These are phyloP conservation scores for Poecile atricapillus DNA, from an alignment of 2,113 vertebrate species.

Conservation along the genomic window DNA sequence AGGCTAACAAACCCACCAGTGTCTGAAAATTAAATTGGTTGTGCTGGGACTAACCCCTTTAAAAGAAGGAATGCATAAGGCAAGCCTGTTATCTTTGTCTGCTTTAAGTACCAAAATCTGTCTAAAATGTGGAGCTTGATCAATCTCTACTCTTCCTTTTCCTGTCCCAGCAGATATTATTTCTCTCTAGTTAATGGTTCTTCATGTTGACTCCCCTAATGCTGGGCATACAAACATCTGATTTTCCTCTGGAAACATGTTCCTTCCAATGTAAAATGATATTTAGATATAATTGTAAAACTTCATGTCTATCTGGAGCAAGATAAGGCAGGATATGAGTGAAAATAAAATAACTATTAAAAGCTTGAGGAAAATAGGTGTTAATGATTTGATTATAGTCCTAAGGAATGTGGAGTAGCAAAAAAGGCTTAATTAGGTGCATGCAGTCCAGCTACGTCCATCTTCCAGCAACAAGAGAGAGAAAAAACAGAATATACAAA, in stretches of 20 bases:
- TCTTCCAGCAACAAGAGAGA: not conserved
- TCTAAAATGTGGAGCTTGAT: not conserved
- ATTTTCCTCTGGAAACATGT: not conserved
- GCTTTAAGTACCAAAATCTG: not conserved
- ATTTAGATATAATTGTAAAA: not conserved
- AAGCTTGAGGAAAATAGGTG: not conserved
- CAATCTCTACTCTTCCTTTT: not conserved
- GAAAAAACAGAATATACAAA: not conserved
- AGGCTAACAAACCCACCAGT: not conserved
- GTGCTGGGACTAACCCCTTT: not conserved
- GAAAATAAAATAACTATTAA: not conserved
- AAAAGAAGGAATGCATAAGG: not conserved
- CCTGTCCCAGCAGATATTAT: not conserved
- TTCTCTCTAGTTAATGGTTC: not conserved
- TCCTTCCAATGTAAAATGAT: not conserved
- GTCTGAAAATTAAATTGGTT: not conserved
- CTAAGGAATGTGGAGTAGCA: not conserved
- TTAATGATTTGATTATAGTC: not conserved
- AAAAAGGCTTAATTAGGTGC: not conserved
- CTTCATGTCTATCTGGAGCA: not conserved
- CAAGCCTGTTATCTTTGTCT: not conserved
- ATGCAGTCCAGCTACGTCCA: not conserved
- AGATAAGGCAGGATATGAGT: not conserved
- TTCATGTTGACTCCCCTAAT: not conserved
- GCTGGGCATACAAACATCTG: not conserved